These are phyloP conservation scores for Hermetia illucens DNA, from an alignment of 1,140 invertebrate genomes.

Conservation along the genomic window DNA sequence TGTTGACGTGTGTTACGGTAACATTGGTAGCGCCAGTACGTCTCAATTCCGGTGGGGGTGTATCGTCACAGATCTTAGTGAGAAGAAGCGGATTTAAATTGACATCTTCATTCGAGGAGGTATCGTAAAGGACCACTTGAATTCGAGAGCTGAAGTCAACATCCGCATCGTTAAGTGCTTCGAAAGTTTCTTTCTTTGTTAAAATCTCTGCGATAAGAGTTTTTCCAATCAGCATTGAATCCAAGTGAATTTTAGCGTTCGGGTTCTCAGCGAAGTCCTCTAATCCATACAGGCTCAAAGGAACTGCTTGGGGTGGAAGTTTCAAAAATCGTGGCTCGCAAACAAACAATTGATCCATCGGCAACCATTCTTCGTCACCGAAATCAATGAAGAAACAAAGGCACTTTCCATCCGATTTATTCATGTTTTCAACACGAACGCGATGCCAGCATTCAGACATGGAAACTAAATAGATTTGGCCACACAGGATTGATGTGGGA, in stretches of 20 bases:
- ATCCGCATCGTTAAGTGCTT: slow-evolving; percentile 10
- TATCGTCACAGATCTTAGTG: slow-evolving; percentile 16
- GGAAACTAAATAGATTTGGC: slow-evolving; percentile 20
- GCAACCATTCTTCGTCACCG: slow-evolving; percentile 18
- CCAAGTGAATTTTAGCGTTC: slow-evolving; percentile 14
- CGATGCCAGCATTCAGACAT: slow-evolving; percentile 25
- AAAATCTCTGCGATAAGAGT: slow-evolving; percentile 22
- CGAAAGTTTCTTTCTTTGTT: slow-evolving; percentile 16
- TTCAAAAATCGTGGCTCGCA: slow-evolving; percentile 17
- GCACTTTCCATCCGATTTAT: slow-evolving; percentile 12
- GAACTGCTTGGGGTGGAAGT: slow-evolving; percentile 22
- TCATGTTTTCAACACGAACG: slow-evolving; percentile 16
- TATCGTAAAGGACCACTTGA: slow-evolving; percentile 24
- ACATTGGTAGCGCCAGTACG: slow-evolving; percentile 7
- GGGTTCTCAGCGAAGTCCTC: slow-evolving; percentile 29
- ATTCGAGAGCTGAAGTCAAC: slow-evolving; percentile 11
- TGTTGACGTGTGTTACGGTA: slow-evolving; percentile 20
- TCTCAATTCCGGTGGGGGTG: slow-evolving; percentile 15
- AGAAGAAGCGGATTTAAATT: slow-evolving; percentile 23
- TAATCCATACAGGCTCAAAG: slow-evolving; percentile 22
- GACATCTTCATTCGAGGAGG: slow-evolving; percentile 23
- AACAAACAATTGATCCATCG: slow-evolving; percentile 12
- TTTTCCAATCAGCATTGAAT: slow-evolving; percentile 14
- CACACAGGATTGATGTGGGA: slow-evolving; percentile 4
- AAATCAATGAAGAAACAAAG: slow-evolving; percentile 27